Conservation (phyloP, 2,113 vertebrate genomes). For the Anthoscopus minutus region DNA sequence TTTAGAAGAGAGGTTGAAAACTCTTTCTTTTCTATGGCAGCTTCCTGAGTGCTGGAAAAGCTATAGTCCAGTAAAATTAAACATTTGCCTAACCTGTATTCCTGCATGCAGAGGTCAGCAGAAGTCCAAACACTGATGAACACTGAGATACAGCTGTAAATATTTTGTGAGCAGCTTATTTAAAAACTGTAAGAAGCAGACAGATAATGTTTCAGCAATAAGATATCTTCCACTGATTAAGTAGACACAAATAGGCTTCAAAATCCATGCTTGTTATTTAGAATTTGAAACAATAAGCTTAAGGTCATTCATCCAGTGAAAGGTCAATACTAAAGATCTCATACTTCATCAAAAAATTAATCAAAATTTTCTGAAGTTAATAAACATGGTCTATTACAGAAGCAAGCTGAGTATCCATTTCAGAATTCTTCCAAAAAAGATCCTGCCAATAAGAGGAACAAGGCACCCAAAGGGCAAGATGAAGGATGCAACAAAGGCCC, state of each 20-base stretch:
- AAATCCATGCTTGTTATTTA: background rate
- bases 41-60: constrained; percentile 22
- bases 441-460: background rate
- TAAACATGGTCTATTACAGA: background rate
- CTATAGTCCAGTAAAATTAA: background rate
- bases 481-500: fast-evolving
- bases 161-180: background rate
- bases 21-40: background rate
- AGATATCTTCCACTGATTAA: background rate
- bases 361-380: background rate
- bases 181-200: background rate
- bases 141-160: background rate
- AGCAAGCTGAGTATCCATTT: background rate
- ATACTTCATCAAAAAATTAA: background rate
- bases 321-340: background rate
- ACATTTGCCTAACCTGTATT: constrained; percentile 16
- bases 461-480: background rate
- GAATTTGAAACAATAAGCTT: background rate
- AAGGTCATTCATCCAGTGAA: background rate
- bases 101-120: background rate
- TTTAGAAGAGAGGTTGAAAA: constrained; percentile 21
- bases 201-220: background rate
- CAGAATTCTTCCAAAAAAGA: background rate
- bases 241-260: background rate
- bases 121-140: constrained; percentile 1